A percentile compares a stretch with the other conserved stretches of the same genome.
Evolutionary conservation across 2,888 invertebrate species (phyloP).

Genomic region (Itoplectis maculator): DNA sequence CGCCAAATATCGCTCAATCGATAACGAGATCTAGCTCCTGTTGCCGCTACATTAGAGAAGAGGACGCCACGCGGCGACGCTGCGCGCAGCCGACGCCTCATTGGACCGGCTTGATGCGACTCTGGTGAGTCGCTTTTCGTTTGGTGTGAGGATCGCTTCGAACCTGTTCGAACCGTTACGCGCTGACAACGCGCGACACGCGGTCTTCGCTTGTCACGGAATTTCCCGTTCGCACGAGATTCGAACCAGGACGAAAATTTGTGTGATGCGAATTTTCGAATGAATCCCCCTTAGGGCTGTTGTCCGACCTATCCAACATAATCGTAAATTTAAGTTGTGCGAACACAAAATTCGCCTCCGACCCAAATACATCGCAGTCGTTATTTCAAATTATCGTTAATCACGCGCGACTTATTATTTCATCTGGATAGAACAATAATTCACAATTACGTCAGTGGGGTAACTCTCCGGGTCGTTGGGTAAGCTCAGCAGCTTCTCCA

Average conservation of each 20-base stretch:
- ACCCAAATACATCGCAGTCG: not conserved
- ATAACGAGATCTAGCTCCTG: slow-evolving; percentile 53
- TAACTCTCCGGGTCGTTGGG: not conserved
- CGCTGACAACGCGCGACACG: no score
- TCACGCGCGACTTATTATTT: not conserved
- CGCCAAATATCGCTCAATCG: slow-evolving; percentile 51
- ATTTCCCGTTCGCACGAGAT: no score
- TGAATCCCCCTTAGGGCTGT: not conserved
- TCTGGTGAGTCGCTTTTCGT: no score
- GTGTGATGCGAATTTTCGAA: no score
- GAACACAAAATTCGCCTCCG: no score
- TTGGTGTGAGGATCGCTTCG: no score
- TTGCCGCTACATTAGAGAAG: slow-evolving; percentile 5
- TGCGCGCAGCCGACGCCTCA: no score
- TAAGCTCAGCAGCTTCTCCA: not conserved
- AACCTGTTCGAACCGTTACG: no score
- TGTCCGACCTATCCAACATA: not conserved
- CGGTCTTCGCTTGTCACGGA: no score
- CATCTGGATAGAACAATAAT: not conserved
- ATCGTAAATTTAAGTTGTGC: not conserved
- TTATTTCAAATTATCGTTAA: not conserved
- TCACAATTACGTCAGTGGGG: not conserved
- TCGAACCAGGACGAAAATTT: no score
- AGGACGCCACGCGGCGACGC: no score
- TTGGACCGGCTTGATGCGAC: no score